Conservation (phyloP, 2,113 vertebrate species). For the Leptobrachium ailaonicum region DNA sequence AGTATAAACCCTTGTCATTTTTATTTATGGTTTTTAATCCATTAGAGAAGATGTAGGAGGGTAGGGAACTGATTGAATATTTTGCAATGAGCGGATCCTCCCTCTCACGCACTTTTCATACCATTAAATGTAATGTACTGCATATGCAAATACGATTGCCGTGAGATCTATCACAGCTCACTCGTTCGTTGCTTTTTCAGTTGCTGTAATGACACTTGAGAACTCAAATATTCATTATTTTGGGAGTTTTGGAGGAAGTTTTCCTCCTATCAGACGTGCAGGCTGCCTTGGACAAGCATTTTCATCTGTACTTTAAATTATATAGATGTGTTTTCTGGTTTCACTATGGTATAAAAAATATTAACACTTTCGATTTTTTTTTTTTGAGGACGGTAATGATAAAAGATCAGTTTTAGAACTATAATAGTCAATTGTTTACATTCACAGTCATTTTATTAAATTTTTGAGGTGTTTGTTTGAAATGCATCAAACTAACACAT, state of each 20-base stretch:
- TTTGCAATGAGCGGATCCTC: slow-evolving; percentile 4
- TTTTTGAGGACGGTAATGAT: no score
- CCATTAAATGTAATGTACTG: slow-evolving; percentile 29
- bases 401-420: no score
- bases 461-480: no score
- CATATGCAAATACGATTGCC: slow-evolving; percentile 33
- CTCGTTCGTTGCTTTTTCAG: slow-evolving; percentile 12
- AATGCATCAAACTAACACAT: no score
- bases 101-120: slow-evolving; percentile 25
- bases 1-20: neutral
- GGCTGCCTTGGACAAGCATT: neutral
- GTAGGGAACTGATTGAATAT: slow-evolving; percentile 13
- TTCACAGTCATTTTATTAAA: no score
- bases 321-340: neutral
- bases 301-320: no score
- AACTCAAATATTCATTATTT: neutral
- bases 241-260: neutral
- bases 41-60: slow-evolving; percentile 1
- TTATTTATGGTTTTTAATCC: slow-evolving; percentile 37
- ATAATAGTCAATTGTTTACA: no score
- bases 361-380: no score
- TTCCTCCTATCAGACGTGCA: neutral
- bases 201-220: slow-evolving; percentile 7
- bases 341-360: neutral
- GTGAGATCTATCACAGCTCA: neutral